Conservation (phyloP, 2,797 vertebrate species). For the Pangasius mekongensis region DNA sequence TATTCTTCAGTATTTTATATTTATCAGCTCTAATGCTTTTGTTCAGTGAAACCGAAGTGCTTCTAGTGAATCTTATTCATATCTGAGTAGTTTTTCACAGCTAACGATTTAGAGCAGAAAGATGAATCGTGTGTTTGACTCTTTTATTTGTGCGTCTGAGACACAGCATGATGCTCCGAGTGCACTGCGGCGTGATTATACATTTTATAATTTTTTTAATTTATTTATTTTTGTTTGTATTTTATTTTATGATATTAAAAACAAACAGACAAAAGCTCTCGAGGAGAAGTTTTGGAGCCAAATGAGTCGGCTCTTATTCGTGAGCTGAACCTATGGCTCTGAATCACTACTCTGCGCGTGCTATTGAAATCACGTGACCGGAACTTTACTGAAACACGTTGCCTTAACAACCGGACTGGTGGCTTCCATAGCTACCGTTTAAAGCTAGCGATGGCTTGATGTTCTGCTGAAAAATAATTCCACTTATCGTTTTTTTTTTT, state of each 20-base stretch:
- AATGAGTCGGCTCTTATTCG: not conserved
- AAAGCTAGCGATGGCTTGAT: not conserved
- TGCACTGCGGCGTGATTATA: not conserved
- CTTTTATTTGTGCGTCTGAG: not conserved
- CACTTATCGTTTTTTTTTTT: not conserved
- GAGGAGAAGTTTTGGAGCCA: not conserved
- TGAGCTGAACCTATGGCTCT: not conserved
- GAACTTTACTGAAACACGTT: not conserved
- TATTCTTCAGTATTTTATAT: not conserved
- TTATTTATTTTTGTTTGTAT: too few relatives aligned
- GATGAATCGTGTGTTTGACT: not conserved
- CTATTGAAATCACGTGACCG: not conserved
- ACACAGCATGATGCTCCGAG: not conserved
- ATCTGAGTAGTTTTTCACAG: not conserved
- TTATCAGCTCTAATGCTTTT: not conserved
- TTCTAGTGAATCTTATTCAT: not conserved
- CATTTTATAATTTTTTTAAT: not conserved
- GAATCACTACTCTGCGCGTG: not conserved
- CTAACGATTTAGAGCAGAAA: not conserved
- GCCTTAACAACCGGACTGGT: conserved; percentile 1
- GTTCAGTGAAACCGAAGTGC: not conserved
- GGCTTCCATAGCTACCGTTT: not conserved
- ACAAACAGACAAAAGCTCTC: too few relatives aligned
- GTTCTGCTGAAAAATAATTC: not conserved
- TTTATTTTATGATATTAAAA: too few relatives aligned